These are phyloP conservation scores for Orchesella flavescens DNA, from an alignment of 2,888 invertebrate species.

Conservation along the genomic window DNA sequence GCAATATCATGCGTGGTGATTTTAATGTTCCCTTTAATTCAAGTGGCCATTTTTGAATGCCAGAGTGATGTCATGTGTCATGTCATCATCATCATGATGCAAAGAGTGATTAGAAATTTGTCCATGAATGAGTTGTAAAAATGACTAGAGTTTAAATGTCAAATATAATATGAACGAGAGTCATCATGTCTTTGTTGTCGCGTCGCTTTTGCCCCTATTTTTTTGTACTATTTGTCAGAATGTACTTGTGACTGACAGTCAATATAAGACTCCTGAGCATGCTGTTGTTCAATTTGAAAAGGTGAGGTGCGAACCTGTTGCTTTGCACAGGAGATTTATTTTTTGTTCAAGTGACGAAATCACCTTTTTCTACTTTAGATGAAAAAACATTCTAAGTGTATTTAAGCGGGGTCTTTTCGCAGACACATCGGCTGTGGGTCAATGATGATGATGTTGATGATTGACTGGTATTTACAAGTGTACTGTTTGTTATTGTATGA, in stretches of 20 bases:
- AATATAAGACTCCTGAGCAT: neutral
- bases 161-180: constrained; percentile 15
- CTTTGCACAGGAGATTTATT: constrained; percentile 27
- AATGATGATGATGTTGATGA: neutral
- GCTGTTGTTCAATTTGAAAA: constrained; percentile 27
- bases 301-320: constrained; percentile 52
- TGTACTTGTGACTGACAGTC: constrained; percentile 26
- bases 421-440: too few relatives aligned
- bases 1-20: too few relatives aligned
- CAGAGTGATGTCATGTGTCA: too few relatives aligned
- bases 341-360: constrained; percentile 37
- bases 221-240: constrained; percentile 14
- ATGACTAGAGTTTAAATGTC: neutral
- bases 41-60: constrained; percentile 4
- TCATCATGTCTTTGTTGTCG: constrained; percentile 33
- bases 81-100: too few relatives aligned
- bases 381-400: neutral
- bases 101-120: too few relatives aligned
- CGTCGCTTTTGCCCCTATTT: constrained; percentile 49
- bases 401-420: too few relatives aligned
- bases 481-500: neutral
- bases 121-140: constrained; percentile 40
- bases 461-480: constrained; percentile 25
- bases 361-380: neutral
- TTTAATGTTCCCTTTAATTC: neutral